Conservation (phyloP, 2,888 invertebrate species). For the Epistrophe grossulariae region DNA sequence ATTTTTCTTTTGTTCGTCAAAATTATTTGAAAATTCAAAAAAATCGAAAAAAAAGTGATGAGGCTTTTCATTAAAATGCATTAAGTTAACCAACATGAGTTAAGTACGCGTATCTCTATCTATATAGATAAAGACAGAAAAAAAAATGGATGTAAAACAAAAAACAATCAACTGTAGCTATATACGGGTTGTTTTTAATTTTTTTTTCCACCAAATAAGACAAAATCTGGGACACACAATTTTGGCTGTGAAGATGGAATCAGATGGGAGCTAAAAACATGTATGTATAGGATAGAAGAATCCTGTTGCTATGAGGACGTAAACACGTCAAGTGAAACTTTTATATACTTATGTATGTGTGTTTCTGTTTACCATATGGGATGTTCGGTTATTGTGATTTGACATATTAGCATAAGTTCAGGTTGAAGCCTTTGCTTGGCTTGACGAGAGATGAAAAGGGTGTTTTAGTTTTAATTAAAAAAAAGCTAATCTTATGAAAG, state of each 20-base stretch:
- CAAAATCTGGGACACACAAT: background rate
- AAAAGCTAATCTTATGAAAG: no score
- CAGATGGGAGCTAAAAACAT: background rate
- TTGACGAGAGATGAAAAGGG: background rate
- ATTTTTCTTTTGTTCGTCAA: constrained; percentile 53
- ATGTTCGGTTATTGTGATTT: constrained; percentile 16
- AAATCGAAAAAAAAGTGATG: background rate
- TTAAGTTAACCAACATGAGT: constrained; percentile 10
- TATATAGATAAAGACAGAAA: background rate
- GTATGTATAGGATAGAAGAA: background rate
- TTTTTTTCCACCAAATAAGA: background rate
- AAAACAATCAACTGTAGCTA: background rate
- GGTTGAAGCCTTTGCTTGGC: background rate
- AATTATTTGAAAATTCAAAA: constrained; percentile 38
- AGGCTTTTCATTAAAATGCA: constrained; percentile 20
- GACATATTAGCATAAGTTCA: constrained; percentile 22
- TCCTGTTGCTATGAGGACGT: constrained; percentile 13
- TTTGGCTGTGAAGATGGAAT: background rate
- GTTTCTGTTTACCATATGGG: background rate
- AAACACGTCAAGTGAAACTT: background rate
- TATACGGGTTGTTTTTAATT: background rate
- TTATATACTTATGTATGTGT: background rate
- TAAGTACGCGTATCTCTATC: background rate
- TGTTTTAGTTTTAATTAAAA: background rate
- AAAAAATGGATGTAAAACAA: background rate